Percentiles rank a stretch among this genome's conserved stretches.
These are phyloP conservation scores for Vireo griseus DNA, from an alignment of 2,797 vertebrate species.

Conservation along the genomic window DNA sequence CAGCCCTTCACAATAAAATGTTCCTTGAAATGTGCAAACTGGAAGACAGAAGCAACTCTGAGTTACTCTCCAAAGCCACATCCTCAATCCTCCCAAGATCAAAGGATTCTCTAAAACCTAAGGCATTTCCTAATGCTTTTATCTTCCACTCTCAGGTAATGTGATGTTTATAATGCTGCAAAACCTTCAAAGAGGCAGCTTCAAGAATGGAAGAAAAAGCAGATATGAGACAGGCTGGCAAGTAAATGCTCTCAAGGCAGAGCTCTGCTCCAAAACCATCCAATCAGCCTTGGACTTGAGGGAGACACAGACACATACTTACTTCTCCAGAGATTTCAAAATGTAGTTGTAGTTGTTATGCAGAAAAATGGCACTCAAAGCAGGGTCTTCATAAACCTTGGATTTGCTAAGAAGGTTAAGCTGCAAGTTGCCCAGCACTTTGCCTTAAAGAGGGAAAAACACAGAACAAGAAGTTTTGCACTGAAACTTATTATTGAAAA, in stretches of 20 bases:
- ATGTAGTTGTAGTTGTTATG: constrained; percentile 99
- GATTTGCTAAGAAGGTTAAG: constrained; percentile 95
- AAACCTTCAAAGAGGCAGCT: neutral
- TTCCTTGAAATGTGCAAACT: neutral
- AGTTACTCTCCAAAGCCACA: neutral
- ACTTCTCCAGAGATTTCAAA: constrained; percentile 97
- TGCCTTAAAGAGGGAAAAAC: constrained; percentile 76
- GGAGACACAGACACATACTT: constrained; percentile 33
- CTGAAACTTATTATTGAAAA: neutral
- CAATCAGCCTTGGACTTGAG: neutral
- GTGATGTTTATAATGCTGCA: neutral
- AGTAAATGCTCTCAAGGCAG: neutral
- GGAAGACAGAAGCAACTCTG: neutral
- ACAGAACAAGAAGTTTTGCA: neutral
- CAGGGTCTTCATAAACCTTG: constrained; percentile 94
- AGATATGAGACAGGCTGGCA: neutral
- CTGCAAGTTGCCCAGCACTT: constrained; percentile 93
- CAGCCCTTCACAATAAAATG: neutral
- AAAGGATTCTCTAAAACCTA: constrained; percentile 4
- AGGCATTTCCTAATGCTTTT: neutral
- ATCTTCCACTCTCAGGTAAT: neutral
- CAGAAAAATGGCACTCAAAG: constrained; percentile 93
- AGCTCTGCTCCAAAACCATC: neutral
- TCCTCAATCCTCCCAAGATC: neutral
- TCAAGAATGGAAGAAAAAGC: neutral